These are phyloP conservation scores for Fistularia tabacaria DNA, from an alignment of 2,797 vertebrate genomes.

Conservation along the genomic window DNA sequence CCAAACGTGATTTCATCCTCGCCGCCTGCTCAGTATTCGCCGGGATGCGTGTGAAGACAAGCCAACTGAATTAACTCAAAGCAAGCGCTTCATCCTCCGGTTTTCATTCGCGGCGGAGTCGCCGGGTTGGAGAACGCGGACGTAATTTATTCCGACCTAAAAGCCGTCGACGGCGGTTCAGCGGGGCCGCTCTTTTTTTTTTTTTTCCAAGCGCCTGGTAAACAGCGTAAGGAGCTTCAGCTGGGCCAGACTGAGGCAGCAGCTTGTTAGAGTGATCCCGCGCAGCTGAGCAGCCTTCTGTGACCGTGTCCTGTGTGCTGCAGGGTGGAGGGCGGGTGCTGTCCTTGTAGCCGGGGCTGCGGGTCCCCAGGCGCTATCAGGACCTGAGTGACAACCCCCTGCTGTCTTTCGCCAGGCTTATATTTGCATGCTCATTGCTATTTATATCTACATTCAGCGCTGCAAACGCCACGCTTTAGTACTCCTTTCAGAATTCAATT, in stretches of 20 bases:
- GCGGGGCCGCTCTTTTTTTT: conserved; percentile 33
- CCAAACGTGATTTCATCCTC: too few relatives aligned
- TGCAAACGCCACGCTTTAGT: conserved; percentile 10
- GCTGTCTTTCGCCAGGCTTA: conserved; percentile 39
- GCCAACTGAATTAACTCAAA: conserved; percentile 6
- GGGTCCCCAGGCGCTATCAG: conserved; percentile 52
- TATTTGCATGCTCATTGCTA: conserved; percentile 59
- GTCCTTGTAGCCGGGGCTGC: conserved; percentile 65
- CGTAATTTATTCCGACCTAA: conserved; percentile 46
- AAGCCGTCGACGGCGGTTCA: conserved; percentile 33
- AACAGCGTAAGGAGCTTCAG: conserved; percentile 51
- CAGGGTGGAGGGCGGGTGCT: conserved; percentile 69
- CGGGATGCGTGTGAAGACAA: too few relatives aligned
- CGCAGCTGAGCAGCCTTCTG: conserved; percentile 72
- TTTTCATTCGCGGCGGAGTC: conserved; percentile 28
- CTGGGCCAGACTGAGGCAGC: conserved; percentile 58
- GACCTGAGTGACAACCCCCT: conserved; percentile 59
- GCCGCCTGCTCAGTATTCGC: too few relatives aligned
- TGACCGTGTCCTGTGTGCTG: conserved; percentile 57
- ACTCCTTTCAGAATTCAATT: too few relatives aligned
- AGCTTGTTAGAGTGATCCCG: conserved; percentile 66
- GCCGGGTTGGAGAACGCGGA: conserved; percentile 25
- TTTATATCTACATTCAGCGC: conserved; percentile 49
- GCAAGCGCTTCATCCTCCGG: conserved; percentile 9
- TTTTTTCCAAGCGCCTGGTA: conserved; percentile 39